Evolutionary conservation across 2,113 vertebrate genomes (phyloP).

Genomic region (Melanostigma gelatinosum): DNA sequence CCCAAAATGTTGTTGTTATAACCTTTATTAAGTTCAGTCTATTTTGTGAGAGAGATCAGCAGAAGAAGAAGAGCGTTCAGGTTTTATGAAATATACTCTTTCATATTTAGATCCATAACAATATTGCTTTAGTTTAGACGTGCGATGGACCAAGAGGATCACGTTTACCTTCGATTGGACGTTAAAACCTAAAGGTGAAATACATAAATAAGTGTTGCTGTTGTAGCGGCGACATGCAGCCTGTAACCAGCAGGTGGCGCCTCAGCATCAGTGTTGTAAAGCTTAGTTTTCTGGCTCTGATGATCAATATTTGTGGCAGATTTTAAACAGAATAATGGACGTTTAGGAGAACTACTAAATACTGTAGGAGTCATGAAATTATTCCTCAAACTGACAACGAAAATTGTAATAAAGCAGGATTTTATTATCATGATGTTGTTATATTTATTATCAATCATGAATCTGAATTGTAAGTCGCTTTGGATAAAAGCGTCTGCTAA

Average conservation of each 20-base stretch:
- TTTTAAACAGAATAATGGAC: background rate
- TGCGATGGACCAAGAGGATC: background rate
- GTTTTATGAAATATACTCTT: background rate
- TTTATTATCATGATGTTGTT: too few species aligned
- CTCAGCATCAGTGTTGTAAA: background rate
- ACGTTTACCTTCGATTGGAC: background rate
- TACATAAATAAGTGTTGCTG: too few species aligned
- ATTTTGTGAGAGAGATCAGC: background rate
- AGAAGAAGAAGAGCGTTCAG: too few species aligned
- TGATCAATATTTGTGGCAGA: background rate
- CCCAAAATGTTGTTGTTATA: background rate
- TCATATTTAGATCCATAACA: too few species aligned
- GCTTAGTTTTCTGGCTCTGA: background rate
- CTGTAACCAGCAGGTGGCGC: constrained; percentile 48
- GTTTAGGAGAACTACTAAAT: background rate
- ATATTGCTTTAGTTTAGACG: too few species aligned
- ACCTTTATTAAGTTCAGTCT: background rate
- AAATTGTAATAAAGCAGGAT: background rate
- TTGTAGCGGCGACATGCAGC: background rate
- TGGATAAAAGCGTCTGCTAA: too few species aligned
- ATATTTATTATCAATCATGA: background rate
- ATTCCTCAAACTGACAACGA: too few species aligned
- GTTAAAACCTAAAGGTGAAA: background rate
- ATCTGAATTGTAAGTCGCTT: too few species aligned
- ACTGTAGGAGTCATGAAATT: too few species aligned